Percentiles rank a stretch among this genome's conserved stretches.
Conservation (phyloP, 2,888 invertebrate species). For the Nycteola revayana region DNA sequence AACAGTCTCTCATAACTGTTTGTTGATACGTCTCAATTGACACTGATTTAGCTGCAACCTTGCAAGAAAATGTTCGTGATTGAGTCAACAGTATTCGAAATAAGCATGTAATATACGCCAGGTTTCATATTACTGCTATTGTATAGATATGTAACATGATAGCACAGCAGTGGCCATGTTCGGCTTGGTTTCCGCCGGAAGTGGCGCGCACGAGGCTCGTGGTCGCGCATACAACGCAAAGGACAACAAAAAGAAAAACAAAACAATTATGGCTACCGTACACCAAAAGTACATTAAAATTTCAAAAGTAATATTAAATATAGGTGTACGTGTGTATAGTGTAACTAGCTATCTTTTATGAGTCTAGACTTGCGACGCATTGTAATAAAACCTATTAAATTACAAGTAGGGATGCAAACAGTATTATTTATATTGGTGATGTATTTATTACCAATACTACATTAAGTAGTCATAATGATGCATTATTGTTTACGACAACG, state of each 20-base stretch:
- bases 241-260: constrained; percentile 32
- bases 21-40: constrained; percentile 46
- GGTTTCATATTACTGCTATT: constrained; percentile 43
- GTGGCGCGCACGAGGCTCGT: constrained; percentile 72
- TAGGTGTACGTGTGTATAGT: no score
- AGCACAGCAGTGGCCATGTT: constrained; percentile 41
- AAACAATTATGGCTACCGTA: constrained; percentile 18
- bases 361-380: no score
- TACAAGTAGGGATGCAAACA: no score
- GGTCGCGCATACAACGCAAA: constrained; percentile 53
- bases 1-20: constrained; percentile 44
- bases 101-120: constrained; percentile 27
- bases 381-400: no score
- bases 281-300: constrained; percentile 16
- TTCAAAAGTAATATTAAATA: no score
- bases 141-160: constrained; percentile 41
- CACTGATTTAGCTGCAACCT: constrained; percentile 60
- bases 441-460: no score
- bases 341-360: no score
- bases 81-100: constrained; percentile 42
- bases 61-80: constrained; percentile 49
- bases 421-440: no score
- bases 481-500: no score
- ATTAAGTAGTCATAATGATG: no score
- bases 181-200: constrained; percentile 76